These are phyloP conservation scores for Melieria picta DNA, from an alignment of 2,888 invertebrate species.

Conservation along the genomic window DNA sequence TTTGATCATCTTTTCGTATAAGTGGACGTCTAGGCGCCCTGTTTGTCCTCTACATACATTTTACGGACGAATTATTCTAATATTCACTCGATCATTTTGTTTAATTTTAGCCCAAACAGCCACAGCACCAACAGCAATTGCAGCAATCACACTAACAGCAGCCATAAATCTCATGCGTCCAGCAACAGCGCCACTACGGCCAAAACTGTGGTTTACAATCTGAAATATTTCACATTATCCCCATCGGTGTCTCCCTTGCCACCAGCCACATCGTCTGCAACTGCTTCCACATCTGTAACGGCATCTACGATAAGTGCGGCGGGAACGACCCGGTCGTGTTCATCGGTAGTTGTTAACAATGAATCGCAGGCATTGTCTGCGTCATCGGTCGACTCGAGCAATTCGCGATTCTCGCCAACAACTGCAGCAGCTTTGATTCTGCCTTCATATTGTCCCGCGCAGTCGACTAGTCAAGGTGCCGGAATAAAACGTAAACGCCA, in stretches of 20 bases:
- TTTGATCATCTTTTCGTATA: neutral
- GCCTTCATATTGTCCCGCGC: slow-evolving; percentile 19
- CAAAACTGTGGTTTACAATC: slow-evolving; percentile 39
- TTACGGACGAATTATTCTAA: slow-evolving; percentile 22
- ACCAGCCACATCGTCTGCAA: slow-evolving; percentile 9
- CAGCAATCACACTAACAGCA: slow-evolving; percentile 41
- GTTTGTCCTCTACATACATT: slow-evolving; percentile 2
- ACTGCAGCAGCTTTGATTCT: slow-evolving; percentile 19
- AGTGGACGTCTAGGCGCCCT: neutral
- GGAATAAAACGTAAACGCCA: slow-evolving; percentile 42
- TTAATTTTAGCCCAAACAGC: slow-evolving; percentile 45
- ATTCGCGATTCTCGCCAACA: slow-evolving; percentile 28
- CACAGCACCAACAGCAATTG: slow-evolving; percentile 48
- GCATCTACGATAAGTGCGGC: slow-evolving; percentile 35
- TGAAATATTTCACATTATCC: slow-evolving; percentile 46
- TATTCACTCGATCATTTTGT: slow-evolving; percentile 28
- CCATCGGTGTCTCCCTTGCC: slow-evolving; percentile 43
- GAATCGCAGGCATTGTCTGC: neutral
- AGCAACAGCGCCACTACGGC: slow-evolving; percentile 38
- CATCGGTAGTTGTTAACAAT: slow-evolving; percentile 21
- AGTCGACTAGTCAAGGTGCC: slow-evolving; percentile 24
- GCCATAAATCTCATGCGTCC: slow-evolving; percentile 39
- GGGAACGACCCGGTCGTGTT: slow-evolving; percentile 20
- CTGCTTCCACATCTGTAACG: slow-evolving; percentile 30
- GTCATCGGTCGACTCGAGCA: slow-evolving; percentile 3